Evolutionary conservation across 2,888 invertebrate genomes (phyloP).

Genomic region (Hydroisotoma schaefferi): DNA sequence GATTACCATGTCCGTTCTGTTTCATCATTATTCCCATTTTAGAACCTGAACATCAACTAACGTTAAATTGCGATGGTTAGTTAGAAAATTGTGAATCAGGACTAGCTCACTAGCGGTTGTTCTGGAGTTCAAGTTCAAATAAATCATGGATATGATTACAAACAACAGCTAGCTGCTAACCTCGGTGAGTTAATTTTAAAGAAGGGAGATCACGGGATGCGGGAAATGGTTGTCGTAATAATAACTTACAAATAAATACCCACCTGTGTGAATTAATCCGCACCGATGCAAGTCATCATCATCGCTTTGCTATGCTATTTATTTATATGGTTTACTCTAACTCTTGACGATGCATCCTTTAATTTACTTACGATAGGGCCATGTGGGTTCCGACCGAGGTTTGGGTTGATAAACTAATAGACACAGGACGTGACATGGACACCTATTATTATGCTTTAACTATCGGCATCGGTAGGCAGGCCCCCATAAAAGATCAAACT

Average conservation of each 20-base stretch:
- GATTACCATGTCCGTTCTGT: slow-evolving; percentile 2
- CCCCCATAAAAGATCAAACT: no score
- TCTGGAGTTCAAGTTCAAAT: slow-evolving; percentile 13
- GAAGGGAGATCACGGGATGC: slow-evolving; percentile 7
- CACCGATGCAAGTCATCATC: slow-evolving; percentile 11
- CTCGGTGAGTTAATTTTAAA: not conserved
- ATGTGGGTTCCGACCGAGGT: slow-evolving; percentile 2
- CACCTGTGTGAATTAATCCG: slow-evolving; percentile 19
- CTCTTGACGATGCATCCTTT: not conserved
- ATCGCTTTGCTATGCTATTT: no score
- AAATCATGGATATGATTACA: slow-evolving; percentile 16
- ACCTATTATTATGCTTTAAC: slow-evolving; percentile 15
- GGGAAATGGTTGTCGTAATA: slow-evolving; percentile 15
- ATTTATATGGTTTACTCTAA: no score
- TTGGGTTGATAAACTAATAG: slow-evolving; percentile 7
- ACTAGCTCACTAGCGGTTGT: no score
- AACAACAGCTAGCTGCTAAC: not conserved
- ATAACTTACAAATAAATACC: slow-evolving; percentile 10
- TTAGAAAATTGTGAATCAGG: no score
- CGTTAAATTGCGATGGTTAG: no score
- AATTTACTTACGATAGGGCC: no score
- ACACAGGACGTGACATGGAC: slow-evolving; percentile 15
- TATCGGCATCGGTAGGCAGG: no score
- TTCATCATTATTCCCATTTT: no score
- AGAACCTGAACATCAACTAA: no score